Base-by-base conservation (phyloP, 2,888 invertebrate species). In the Orchestes rusci region DNA sequence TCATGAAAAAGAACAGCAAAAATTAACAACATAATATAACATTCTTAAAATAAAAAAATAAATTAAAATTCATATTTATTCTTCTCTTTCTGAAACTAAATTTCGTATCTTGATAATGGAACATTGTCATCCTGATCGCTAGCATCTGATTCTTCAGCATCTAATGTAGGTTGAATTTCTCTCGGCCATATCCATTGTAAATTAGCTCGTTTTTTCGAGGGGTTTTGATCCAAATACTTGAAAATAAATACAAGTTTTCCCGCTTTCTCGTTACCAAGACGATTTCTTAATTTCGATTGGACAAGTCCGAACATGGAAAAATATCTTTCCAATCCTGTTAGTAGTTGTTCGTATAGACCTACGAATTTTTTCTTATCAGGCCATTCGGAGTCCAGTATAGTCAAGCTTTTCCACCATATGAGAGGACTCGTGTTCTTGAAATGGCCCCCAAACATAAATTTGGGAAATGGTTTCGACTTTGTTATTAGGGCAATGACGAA, bases 241-340 rank as follows among this genome's bases (percentile, higher is more conserved):
- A 33, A 33, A 13, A 33, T 15, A 16, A 33, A n/a, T 13, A 33
- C 33, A n/a, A 33, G 16, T 33, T 33, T 33, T 4, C 16, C 16
- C 10, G 33, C 33, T 33, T 33, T 33, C 4, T 33, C 13, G 16
- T 12, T 33, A n/a, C 33, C 33, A 15, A 33, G 33, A 10, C 16
- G 12, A 16, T 13, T 33, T 33, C 15, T 12, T 16, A 3, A 16
- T 15, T 33, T 16, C n/a, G 33, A 33, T 16, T 33, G 33, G 16
- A 33, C 33, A 13, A 33, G 16, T 15, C 33, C 33, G 16, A 15
- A 33, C n/a, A 16, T 15, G 13, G 33, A 4, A 33, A 33, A 33
- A 16, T 15, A n/a, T 33, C 33, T 33, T 33, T 33, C 33, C 13
- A 33, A 16, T 16, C 33, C 33, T 15, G 33, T 33, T 16, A 15